Base-by-base conservation (phyloP, 1,140 invertebrate species). In the Trissolcus basalis region DNA sequence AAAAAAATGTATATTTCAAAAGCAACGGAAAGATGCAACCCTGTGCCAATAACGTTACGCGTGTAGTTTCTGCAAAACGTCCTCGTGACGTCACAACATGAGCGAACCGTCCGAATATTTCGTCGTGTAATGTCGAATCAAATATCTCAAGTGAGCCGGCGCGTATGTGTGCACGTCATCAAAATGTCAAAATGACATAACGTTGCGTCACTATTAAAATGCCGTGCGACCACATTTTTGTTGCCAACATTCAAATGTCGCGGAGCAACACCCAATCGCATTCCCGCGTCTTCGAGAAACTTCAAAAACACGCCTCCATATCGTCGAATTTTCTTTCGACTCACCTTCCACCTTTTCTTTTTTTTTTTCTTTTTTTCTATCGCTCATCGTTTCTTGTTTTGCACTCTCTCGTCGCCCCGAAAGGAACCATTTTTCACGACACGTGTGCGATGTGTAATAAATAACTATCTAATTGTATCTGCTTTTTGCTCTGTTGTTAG, bases 161-260 rank as follows among this genome's bases (percentile, higher is more conserved):
- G 0, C 47, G 33, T 36, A 45, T 27, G 63, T 54, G 49, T 59
- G 41, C 33, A 48, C 54, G 69, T 72, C 69, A 72, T 59, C 60
- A 64, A 72, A 72, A 47, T 65, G 70, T 65, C 70, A 73, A 73
- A 65, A 65, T 65, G 60, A 60, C 55, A 60, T 60, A 65, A 65
- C 69, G 60, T 65, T 48, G 49, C 69, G 60, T 54, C 49, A 44
- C 48, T 54, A 73, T 65, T 65, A 73, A 73, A 65, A 65, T 55
- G 44, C 13, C 61, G 48, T 35, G 55, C 54, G 13, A 48, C 55
- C 49, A 43, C 48, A 72, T 53, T 64, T 71, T 64, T 71, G 33
- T 61, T 53, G 35, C 12, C 35, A 48, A 14, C 27, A 45, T 53
- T 16, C 33, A 49, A 36, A 27, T 51, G 32, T 51, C 12, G 27